phyloP scores from a whole-genome alignment of 2,113 vertebrate species.

The Istiophorus platypterus region DNA sequence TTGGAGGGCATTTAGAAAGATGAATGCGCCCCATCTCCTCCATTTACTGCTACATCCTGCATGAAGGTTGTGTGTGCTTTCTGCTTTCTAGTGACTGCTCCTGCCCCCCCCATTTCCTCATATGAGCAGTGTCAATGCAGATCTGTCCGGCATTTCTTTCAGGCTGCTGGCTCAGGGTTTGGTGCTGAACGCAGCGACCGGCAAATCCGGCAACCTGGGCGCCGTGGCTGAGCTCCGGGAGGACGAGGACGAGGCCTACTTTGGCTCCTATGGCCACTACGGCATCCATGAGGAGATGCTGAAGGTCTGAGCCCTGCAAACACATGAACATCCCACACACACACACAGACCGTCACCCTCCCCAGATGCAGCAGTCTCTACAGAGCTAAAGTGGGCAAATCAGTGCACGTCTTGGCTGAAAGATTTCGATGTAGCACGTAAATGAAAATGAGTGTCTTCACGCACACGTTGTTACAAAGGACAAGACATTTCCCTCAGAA shows the following conservation, averaged over 20 bases:
- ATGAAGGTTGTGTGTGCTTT: slow-evolving; percentile 75
- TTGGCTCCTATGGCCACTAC: slow-evolving; percentile 97
- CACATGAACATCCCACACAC: slow-evolving; percentile 16
- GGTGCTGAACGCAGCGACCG: slow-evolving; percentile 89
- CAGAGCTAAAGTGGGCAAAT: slow-evolving; percentile 30
- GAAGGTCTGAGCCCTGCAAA: slow-evolving; percentile 86
- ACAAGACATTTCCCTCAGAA: slow-evolving; percentile 58
- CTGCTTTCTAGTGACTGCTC: slow-evolving; percentile 70
- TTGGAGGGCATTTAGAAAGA: slow-evolving; percentile 61
- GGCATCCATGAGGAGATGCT: slow-evolving; percentile 98
- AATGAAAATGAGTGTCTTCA: slow-evolving; percentile 55
- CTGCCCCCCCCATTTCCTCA: slow-evolving; percentile 73
- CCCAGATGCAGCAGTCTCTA: not conserved
- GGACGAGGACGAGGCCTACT: slow-evolving; percentile 95
- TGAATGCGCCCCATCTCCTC: slow-evolving; percentile 72
- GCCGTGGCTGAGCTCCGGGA: slow-evolving; percentile 88
- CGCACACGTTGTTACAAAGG: slow-evolving; percentile 42
- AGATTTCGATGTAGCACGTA: slow-evolving; percentile 54
- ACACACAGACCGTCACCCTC: not conserved
- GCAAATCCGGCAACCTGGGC: slow-evolving; percentile 68
- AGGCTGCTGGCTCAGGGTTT: slow-evolving; percentile 92
- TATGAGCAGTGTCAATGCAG: slow-evolving; percentile 31
- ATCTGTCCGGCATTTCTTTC: slow-evolving; percentile 76
- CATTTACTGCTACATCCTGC: slow-evolving; percentile 66
- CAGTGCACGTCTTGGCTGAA: slow-evolving; percentile 50